These are phyloP conservation scores for Drosophila yooni DNA, from an alignment of 2,888 invertebrate species.

Conservation along the genomic window DNA sequence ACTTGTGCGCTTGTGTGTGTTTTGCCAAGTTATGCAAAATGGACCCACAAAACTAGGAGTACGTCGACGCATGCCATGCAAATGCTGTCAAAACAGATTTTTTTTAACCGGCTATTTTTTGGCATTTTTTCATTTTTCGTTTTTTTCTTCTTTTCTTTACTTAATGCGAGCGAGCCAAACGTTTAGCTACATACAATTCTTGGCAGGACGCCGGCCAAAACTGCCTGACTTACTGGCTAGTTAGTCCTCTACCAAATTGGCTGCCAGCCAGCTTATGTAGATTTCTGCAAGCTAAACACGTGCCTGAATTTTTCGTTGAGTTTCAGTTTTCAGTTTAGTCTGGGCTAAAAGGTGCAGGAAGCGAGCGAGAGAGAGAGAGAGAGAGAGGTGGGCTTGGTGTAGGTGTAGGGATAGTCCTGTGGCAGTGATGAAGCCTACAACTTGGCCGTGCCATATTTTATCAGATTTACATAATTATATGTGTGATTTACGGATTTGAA, in stretches of 20 bases:
- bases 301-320: constrained; percentile 71
- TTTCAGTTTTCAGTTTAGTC: constrained; percentile 67
- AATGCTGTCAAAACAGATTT: constrained; percentile 79
- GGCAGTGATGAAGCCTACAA: constrained; percentile 54
- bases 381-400: neutral
- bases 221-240: constrained; percentile 68
- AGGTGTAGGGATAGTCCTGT: constrained; percentile 5
- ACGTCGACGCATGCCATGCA: constrained; percentile 69
- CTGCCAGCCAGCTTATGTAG: constrained; percentile 79
- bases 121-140: constrained; percentile 29
- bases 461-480: constrained; percentile 77
- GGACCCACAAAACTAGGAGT: constrained; percentile 44
- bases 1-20: constrained; percentile 31
- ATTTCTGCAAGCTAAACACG: constrained; percentile 76
- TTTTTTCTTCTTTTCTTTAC: constrained; percentile 32
- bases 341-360: constrained; percentile 8
- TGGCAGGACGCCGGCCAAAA: constrained; percentile 56
- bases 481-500: constrained; percentile 75
- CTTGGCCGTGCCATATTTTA: constrained; percentile 62
- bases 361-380: neutral
- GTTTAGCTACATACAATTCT: constrained; percentile 63
- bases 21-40: constrained; percentile 72
- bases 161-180: constrained; percentile 49
- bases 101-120: constrained; percentile 59
- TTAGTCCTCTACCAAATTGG: constrained; percentile 74